Conservation (phyloP, 2,888 invertebrate genomes). For the Microctonus aethiopoides region DNA sequence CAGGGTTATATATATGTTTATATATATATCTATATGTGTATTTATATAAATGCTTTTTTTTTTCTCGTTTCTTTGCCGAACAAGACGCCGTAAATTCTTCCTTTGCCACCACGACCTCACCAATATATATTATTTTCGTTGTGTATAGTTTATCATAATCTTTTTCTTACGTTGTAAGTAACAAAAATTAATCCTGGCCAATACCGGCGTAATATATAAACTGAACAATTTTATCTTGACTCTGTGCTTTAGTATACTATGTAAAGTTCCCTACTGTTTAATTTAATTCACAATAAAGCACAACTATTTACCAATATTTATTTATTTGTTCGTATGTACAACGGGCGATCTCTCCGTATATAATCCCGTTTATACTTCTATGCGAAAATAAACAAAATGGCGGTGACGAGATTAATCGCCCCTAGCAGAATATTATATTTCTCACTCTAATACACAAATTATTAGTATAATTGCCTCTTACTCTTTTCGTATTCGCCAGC, state of each 20-base stretch:
- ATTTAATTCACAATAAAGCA: slow-evolving; percentile 5
- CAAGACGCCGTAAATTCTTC: slow-evolving; percentile 1
- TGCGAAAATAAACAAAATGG: slow-evolving; percentile 88
- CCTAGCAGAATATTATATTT: background rate
- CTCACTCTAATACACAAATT: background rate
- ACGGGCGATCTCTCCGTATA: background rate
- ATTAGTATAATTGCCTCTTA: background rate
- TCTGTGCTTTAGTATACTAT: background rate
- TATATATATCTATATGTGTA: no score
- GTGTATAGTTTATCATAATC: background rate
- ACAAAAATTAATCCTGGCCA: slow-evolving; percentile 16
- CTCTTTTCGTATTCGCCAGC: background rate
- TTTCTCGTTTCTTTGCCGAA: background rate
- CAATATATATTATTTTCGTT: slow-evolving; percentile 2
- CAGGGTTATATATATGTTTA: no score
- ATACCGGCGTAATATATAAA: slow-evolving; percentile 7
- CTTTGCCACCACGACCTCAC: slow-evolving; percentile 9
- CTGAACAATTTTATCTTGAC: background rate
- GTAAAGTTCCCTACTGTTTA: slow-evolving; percentile 2
- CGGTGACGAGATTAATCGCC: slow-evolving; percentile 58
- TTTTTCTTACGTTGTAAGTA: slow-evolving; percentile 13
- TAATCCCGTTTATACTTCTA: slow-evolving; percentile 59
- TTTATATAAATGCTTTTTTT: background rate
- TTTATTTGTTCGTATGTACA: slow-evolving; percentile 2
- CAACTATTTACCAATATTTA: background rate